Percentiles rank a stretch among this genome's conserved stretches.
Conservation (phyloP, 2,888 invertebrate species). For the Neoascia interrupta region DNA sequence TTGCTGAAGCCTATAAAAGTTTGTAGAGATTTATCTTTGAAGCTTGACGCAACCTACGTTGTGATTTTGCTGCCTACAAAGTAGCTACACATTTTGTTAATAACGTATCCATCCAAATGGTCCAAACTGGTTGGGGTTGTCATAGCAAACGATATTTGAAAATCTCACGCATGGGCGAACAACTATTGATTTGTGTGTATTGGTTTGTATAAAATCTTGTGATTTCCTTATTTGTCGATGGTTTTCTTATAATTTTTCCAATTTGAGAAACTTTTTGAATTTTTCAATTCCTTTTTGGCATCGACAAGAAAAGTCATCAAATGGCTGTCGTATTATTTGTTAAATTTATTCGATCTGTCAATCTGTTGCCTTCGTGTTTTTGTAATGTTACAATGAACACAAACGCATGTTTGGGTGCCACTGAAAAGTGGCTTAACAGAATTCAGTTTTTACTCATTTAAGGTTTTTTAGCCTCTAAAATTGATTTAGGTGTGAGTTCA, state of each 20-base stretch:
- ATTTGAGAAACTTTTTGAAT: slow-evolving; percentile 28
- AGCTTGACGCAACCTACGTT: slow-evolving; percentile 8
- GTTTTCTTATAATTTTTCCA: slow-evolving; percentile 45
- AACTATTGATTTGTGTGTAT: slow-evolving; percentile 46
- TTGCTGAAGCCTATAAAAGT: too few species aligned
- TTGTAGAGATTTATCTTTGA: too few species aligned
- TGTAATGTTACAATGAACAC: too few species aligned
- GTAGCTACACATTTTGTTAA: slow-evolving; percentile 10
- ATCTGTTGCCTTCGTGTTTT: too few species aligned
- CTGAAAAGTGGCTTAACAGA: too few species aligned
- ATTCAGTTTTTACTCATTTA: too few species aligned
- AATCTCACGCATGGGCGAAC: slow-evolving; percentile 65
- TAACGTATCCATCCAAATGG: neutral
- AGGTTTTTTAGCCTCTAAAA: too few species aligned
- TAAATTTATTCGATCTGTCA: too few species aligned
- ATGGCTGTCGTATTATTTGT: too few species aligned
- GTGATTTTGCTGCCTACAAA: slow-evolving; percentile 1
- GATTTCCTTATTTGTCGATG: slow-evolving; percentile 62
- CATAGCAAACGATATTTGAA: slow-evolving; percentile 23
- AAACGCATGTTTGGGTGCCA: too few species aligned
- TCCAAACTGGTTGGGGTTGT: slow-evolving; percentile 35
- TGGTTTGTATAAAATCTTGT: slow-evolving; percentile 29
- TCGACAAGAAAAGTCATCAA: slow-evolving; percentile 10
- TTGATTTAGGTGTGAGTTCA: too few species aligned
- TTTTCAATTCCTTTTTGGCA: slow-evolving; percentile 22